These are phyloP conservation scores for Prietella phreatophila DNA, from an alignment of 2,113 vertebrate genomes.

Conservation along the genomic window DNA sequence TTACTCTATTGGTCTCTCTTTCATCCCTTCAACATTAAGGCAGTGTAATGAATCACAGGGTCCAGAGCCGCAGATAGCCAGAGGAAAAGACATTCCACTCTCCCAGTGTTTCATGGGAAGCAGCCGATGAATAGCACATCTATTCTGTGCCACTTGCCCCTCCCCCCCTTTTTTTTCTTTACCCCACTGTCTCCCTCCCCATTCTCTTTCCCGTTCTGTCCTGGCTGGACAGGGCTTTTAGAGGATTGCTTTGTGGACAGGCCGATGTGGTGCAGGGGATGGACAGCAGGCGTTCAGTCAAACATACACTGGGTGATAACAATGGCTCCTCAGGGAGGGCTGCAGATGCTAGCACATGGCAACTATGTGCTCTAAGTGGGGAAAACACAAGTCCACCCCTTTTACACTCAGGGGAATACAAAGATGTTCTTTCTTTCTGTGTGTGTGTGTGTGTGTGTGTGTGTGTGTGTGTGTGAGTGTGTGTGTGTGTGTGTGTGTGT, in stretches of 20 bases:
- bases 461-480: no score
- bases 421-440: slow-evolving; percentile 42
- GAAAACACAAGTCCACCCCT: slow-evolving; percentile 54
- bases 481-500: no score
- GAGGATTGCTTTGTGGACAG: slow-evolving; percentile 62
- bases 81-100: slow-evolving; percentile 74
- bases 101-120: slow-evolving; percentile 75
- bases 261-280: slow-evolving; percentile 50
- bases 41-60: slow-evolving; percentile 57
- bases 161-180: slow-evolving; percentile 46
- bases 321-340: slow-evolving; percentile 75
- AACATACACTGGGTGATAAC: slow-evolving; percentile 69
- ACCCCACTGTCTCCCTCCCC: slow-evolving; percentile 41
- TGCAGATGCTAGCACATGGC: slow-evolving; percentile 68
- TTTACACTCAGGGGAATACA: slow-evolving; percentile 51
- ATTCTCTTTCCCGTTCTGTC: slow-evolving; percentile 50
- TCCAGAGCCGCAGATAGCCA: slow-evolving; percentile 69
- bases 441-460: slow-evolving; percentile 44
- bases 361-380: slow-evolving; percentile 56
- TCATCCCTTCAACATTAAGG: slow-evolving; percentile 46
- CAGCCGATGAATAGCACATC: slow-evolving; percentile 68
- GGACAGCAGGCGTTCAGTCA: slow-evolving; percentile 65
- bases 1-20: slow-evolving; percentile 47
- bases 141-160: slow-evolving; percentile 60
- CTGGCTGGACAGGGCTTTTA: slow-evolving; percentile 64